Conservation (phyloP, 2,888 invertebrate species). For the Chymomyza procnemis region DNA sequence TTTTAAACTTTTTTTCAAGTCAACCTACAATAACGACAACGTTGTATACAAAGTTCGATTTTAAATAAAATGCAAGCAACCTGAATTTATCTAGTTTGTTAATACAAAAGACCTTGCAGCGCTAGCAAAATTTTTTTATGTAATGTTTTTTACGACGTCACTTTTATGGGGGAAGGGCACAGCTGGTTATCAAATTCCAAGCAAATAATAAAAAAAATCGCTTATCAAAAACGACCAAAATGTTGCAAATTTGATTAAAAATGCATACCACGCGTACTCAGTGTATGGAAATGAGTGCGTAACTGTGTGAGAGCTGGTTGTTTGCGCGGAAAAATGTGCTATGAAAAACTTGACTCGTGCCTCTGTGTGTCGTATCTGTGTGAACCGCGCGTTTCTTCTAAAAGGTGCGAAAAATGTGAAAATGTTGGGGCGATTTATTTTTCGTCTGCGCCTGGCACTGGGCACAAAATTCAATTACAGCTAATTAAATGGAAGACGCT, state of each 20-base stretch:
- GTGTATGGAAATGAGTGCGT: background rate
- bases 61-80: background rate
- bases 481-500: background rate
- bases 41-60: background rate
- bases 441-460: background rate
- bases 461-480: background rate
- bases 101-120: background rate
- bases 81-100: background rate
- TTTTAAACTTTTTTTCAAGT: too few relatives aligned
- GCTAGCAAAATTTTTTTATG: background rate
- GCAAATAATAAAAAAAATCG: background rate
- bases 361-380: background rate
- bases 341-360: background rate
- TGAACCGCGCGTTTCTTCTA: background rate
- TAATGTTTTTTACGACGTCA: background rate
- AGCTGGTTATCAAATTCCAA: background rate
- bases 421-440: background rate
- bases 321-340: background rate
- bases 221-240: background rate
- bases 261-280: background rate
- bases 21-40: too few relatives aligned
- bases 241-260: background rate
- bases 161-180: background rate
- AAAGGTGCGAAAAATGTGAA: conserved; percentile 8
- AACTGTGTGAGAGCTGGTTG: too few relatives aligned